phyloP scores from a whole-genome alignment of 2,888 invertebrate species.

The Drosophila maculinotata region DNA sequence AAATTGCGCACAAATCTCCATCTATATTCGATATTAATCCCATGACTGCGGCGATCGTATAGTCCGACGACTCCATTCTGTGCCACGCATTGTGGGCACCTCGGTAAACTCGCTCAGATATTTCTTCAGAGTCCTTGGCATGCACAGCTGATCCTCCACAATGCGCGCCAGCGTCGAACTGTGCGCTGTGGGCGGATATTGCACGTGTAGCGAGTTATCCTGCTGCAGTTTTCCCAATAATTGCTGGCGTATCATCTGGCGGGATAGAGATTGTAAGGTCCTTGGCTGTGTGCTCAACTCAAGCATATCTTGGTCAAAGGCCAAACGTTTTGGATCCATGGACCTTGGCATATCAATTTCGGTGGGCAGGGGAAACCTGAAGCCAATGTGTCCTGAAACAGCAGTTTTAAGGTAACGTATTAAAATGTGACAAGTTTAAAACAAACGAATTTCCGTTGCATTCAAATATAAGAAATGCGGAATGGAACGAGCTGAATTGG shows the following conservation, averaged over 20 bases:
- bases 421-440: no score
- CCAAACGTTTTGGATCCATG: not conserved
- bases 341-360: conserved; percentile 8
- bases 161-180: conserved; percentile 80
- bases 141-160: conserved; percentile 73
- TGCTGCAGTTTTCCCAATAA: conserved; percentile 69
- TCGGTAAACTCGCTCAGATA: conserved; percentile 82
- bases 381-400: conserved; percentile 79
- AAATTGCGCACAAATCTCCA: conserved; percentile 26
- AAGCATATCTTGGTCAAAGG: conserved; percentile 61
- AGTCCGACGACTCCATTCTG: conserved; percentile 3
- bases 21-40: conserved; percentile 44
- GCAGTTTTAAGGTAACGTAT: not conserved
- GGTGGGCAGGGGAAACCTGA: conserved; percentile 63
- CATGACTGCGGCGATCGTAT: conserved; percentile 44
- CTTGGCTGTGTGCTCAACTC: conserved; percentile 73
- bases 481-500: no score
- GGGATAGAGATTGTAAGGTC: conserved; percentile 77
- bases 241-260: conserved; percentile 79
- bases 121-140: conserved; percentile 78
- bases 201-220: conserved; percentile 44
- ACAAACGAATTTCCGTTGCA: no score
- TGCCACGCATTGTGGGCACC: conserved; percentile 65
- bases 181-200: conserved; percentile 70
- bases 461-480: no score